Evolutionary conservation across 2,888 invertebrate species (phyloP).

Genomic region (Xylota sylvarum): DNA sequence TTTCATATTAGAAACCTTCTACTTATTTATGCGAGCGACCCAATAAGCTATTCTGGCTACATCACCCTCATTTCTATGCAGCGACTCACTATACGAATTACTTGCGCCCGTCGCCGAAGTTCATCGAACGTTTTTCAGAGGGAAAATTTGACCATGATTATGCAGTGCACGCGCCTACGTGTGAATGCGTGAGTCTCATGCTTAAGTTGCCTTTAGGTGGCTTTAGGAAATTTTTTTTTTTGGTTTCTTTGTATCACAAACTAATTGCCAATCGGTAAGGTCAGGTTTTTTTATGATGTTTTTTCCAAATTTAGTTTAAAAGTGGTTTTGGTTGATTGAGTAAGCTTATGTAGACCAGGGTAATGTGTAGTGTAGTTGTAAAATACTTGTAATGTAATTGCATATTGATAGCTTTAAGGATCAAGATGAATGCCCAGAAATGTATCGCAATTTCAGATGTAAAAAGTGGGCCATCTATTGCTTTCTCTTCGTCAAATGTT

Average conservation of each 20-base stretch:
- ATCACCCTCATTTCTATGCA: conserved; percentile 41
- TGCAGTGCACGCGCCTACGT: conserved; percentile 63
- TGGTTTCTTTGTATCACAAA: conserved; percentile 8
- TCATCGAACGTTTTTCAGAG: conserved; percentile 61
- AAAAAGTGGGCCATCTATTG: too few relatives aligned
- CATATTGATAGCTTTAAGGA: too few relatives aligned
- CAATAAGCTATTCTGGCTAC: conserved; percentile 43
- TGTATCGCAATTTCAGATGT: too few relatives aligned
- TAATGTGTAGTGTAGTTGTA: too few relatives aligned
- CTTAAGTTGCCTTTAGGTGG: conserved; percentile 20
- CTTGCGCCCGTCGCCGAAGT: conserved; percentile 56
- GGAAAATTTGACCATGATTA: conserved; percentile 63
- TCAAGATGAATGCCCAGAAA: too few relatives aligned
- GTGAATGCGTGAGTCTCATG: conserved; percentile 62
- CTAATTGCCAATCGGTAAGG: conserved; percentile 49
- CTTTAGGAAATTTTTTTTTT: conserved; percentile 18
- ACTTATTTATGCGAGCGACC: conserved; percentile 43
- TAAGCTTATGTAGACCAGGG: conserved; percentile 9
- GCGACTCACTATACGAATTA: conserved; percentile 35
- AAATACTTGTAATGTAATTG: too few relatives aligned
- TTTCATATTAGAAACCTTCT: conserved; percentile 49
- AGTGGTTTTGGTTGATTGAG: not conserved
- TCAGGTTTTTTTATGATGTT: conserved; percentile 49
- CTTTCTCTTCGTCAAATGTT: too few relatives aligned
- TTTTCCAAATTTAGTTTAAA: conserved; percentile 23